phyloP scores from a whole-genome alignment of 1,140 invertebrate genomes.

The Grapholita molesta region DNA sequence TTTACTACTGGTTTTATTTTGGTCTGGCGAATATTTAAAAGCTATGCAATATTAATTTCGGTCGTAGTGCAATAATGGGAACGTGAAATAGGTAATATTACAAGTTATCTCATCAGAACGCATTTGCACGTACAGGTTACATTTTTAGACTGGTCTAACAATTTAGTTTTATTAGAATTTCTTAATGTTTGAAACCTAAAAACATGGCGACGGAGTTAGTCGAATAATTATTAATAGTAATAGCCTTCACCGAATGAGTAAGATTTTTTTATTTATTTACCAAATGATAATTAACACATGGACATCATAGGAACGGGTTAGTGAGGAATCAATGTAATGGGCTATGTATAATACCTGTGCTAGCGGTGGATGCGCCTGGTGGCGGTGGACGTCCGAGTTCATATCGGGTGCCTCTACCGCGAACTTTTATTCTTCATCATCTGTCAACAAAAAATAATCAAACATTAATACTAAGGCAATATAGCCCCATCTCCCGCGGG shows the following conservation, averaged over 20 bases:
- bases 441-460: constrained; percentile 33
- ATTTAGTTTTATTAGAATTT: not conserved
- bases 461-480: not conserved
- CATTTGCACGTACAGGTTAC: not conserved
- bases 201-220: not conserved
- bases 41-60: no score
- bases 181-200: not conserved
- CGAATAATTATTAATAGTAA: not conserved
- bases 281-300: constrained; percentile 14
- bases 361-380: constrained; percentile 71
- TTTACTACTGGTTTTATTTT: not conserved
- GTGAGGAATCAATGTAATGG: constrained; percentile 18
- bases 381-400: constrained; percentile 74
- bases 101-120: no score
- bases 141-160: not conserved
- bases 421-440: constrained; percentile 59
- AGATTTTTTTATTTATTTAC: not conserved
- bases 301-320: no score
- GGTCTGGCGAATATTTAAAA: not conserved
- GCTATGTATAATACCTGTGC: constrained; percentile 51
- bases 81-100: no score
- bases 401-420: constrained; percentile 56
- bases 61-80: no score
- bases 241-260: not conserved
- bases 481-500: no score